Evolutionary conservation across 2,113 vertebrate genomes (phyloP).

Genomic region (Bettongia penicillata): DNA sequence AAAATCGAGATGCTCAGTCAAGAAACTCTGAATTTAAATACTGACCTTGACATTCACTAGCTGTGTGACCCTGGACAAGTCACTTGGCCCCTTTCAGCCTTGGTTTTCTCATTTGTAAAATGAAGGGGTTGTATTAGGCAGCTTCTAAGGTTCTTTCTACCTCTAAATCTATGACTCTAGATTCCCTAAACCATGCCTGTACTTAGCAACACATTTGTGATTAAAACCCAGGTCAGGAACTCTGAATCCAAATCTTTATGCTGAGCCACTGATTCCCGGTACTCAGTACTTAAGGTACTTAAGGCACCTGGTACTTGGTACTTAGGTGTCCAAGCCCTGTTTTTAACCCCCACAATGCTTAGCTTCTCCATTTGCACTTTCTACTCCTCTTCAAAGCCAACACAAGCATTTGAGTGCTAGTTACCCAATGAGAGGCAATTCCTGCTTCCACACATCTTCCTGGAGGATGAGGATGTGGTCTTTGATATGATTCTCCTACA

Average conservation of each 20-base stretch:
- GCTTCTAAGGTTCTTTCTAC: neutral
- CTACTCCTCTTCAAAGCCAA: neutral
- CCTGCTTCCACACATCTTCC: neutral
- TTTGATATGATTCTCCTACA: neutral
- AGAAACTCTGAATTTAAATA: neutral
- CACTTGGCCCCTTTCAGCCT: neutral
- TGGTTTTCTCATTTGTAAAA: neutral
- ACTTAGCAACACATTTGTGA: neutral
- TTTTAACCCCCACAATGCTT: neutral
- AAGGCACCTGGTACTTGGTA: too few species aligned
- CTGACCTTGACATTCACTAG: neutral
- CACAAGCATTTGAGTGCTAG: neutral
- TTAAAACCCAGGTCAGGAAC: neutral
- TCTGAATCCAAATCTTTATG: neutral
- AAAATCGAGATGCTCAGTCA: neutral
- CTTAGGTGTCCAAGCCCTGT: too few species aligned
- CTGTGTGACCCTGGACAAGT: neutral
- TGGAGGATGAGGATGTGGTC: neutral
- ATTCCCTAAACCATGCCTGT: neutral
- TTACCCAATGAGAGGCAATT: neutral
- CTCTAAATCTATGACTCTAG: neutral
- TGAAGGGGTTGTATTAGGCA: neutral
- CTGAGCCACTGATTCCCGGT: accelerated
- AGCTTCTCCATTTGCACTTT: neutral
- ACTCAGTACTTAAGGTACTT: neutral